Conservation (phyloP, 2,113 vertebrate genomes). For the Tonatia bakeri region DNA sequence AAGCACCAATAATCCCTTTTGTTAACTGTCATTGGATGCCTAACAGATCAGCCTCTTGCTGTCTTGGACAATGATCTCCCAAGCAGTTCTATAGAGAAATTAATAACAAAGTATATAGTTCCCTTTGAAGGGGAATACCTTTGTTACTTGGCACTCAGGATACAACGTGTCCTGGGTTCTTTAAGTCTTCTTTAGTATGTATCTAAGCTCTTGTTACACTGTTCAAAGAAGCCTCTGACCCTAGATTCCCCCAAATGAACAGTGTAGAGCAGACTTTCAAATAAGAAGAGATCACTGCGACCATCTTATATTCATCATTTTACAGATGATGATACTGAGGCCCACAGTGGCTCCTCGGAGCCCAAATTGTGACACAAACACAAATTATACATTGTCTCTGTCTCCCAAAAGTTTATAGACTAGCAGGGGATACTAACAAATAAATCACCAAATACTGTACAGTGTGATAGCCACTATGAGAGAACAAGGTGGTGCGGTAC, state of each 20-base stretch:
- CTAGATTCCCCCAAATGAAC: not conserved
- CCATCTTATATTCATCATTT: not conserved
- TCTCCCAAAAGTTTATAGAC: not conserved
- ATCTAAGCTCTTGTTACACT: not conserved
- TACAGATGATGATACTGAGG: not conserved
- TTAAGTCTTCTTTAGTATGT: not conserved
- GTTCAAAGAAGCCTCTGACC: not conserved
- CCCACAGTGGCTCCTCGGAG: not conserved
- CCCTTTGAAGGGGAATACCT: not conserved
- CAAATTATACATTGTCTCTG: not conserved
- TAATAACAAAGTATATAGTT: not conserved
- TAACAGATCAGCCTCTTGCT: not conserved
- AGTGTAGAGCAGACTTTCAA: not conserved
- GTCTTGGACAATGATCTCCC: not conserved
- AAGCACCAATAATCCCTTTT: not conserved
- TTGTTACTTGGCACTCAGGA: not conserved
- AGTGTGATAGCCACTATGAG: not conserved
- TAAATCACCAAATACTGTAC: not conserved
- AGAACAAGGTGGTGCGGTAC: accelerated
- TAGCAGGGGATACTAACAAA: not conserved
- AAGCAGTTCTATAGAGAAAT: not conserved
- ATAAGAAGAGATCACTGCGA: not conserved
- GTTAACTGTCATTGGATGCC: not conserved
- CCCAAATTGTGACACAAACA: not conserved
- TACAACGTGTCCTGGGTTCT: not conserved